Conservation (phyloP, 2,888 invertebrate genomes). For the Drosophila subquinaria region DNA sequence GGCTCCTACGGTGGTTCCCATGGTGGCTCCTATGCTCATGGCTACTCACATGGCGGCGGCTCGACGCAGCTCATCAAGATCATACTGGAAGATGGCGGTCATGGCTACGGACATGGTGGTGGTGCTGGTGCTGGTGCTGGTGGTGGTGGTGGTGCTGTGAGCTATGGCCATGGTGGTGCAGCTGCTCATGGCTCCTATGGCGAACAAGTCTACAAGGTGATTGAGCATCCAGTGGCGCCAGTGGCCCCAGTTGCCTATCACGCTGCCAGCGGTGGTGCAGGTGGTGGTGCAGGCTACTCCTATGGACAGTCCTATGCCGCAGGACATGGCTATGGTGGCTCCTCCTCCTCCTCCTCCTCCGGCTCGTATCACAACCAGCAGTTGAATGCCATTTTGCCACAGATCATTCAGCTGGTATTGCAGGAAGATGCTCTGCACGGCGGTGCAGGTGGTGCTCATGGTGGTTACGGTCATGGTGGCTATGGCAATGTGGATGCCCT, state of each 20-base stretch:
- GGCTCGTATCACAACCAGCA: slow-evolving; percentile 40
- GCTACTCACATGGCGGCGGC: slow-evolving; percentile 49
- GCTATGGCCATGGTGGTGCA: slow-evolving; percentile 25
- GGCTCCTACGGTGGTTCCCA: slow-evolving; percentile 32
- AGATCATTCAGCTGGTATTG: slow-evolving; percentile 78
- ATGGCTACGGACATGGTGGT: slow-evolving; percentile 34
- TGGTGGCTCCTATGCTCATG: slow-evolving; percentile 41
- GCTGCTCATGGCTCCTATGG: slow-evolving; percentile 37
- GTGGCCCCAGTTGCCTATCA: slow-evolving; percentile 55
- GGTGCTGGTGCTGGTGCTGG: no score
- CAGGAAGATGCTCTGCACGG: slow-evolving; percentile 65
- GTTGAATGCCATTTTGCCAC: slow-evolving; percentile 73
- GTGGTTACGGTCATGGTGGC: slow-evolving; percentile 47
- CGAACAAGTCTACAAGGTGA: slow-evolving; percentile 71
- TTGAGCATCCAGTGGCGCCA: slow-evolving; percentile 64
- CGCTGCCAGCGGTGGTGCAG: slow-evolving; percentile 33
- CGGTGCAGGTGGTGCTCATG: slow-evolving; percentile 39
- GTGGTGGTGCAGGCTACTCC: slow-evolving; percentile 28
- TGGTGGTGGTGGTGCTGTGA: slow-evolving; percentile 25
- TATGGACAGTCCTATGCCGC: slow-evolving; percentile 61
- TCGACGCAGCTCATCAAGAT: slow-evolving; percentile 75
- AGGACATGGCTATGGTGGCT: slow-evolving; percentile 56
- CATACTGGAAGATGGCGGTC: slow-evolving; percentile 59
- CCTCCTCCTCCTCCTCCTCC: slow-evolving; percentile 2
- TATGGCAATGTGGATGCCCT: slow-evolving; percentile 53